A percentile compares a stretch with the other conserved stretches of the same genome.
These are phyloP conservation scores for Spodoptera exigua DNA, from an alignment of 2,888 invertebrate species.

Conservation along the genomic window DNA sequence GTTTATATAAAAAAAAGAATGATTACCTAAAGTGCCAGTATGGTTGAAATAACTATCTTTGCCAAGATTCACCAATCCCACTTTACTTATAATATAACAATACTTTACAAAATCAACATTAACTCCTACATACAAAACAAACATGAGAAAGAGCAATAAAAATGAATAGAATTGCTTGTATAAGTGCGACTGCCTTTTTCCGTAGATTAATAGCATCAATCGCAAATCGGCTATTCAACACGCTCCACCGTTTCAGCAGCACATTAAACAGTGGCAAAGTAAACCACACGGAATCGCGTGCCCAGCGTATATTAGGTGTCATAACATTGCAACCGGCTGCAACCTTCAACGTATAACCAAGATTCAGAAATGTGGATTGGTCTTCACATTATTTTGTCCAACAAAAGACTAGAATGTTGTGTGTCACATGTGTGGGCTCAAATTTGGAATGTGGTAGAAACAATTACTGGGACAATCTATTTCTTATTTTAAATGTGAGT, in stretches of 20 bases:
- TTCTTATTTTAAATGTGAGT: no score
- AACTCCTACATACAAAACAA: conserved; percentile 13
- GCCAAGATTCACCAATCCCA: no score
- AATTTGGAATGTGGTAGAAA: no score
- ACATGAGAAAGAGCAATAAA: conserved; percentile 27
- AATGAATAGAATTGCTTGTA: conserved; percentile 40
- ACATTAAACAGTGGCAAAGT: conserved; percentile 73
- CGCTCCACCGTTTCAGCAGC: conserved; percentile 67
- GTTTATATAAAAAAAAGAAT: no score
- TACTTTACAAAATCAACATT: background rate
- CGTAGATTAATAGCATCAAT: conserved; percentile 68
- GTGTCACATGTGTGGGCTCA: no score
- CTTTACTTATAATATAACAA: no score
- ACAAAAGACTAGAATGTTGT: no score
- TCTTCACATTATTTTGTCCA: background rate
- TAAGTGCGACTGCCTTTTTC: conserved; percentile 44
- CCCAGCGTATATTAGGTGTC: conserved; percentile 85
- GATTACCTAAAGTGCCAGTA: no score
- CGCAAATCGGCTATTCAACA: conserved; percentile 67
- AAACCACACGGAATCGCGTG: conserved; percentile 79
- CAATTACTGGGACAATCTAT: no score
- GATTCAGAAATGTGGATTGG: conserved; percentile 50
- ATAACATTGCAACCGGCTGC: conserved; percentile 76
- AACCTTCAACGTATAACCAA: conserved; percentile 67
- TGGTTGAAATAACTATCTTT: no score